Evolutionary conservation across 2,888 invertebrate species (phyloP).

Genomic region (Orchesella flavescens): DNA sequence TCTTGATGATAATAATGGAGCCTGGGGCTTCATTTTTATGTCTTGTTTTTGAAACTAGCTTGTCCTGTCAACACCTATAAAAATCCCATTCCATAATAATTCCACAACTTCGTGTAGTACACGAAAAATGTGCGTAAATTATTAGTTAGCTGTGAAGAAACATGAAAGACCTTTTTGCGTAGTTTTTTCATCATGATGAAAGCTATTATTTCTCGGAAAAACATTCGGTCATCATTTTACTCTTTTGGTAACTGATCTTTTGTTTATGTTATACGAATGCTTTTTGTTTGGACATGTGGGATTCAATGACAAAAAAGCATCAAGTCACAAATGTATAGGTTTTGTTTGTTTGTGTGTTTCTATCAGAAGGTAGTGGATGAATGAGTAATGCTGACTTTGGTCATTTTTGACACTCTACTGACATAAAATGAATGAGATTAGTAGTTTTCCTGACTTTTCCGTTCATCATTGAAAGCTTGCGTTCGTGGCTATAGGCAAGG

Average conservation of each 20-base stretch:
- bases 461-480: background rate
- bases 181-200: background rate
- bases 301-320: conserved; percentile 9
- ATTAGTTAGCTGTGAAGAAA: too few relatives aligned
- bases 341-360: conserved; percentile 10
- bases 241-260: background rate
- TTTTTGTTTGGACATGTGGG: too few relatives aligned
- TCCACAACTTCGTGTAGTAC: background rate
- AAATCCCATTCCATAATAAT: conserved; percentile 18
- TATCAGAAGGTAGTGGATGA: conserved; percentile 12
- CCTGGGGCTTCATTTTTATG: conserved; percentile 37
- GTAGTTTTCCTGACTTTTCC: background rate
- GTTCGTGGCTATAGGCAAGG: background rate
- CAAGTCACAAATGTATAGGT: too few relatives aligned
- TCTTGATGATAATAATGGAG: background rate
- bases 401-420: conserved; percentile 52
- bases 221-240: background rate
- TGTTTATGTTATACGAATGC: background rate
- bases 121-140: background rate
- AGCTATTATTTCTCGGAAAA: background rate
- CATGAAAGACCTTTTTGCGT: too few relatives aligned
- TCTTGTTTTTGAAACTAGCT: conserved; percentile 42
- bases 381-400: conserved; percentile 34
- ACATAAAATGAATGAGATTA: conserved; percentile 43
- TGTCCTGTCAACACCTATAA: conserved; percentile 48